Evolutionary conservation across 2,888 invertebrate species (phyloP), one percentile per base, ranked within the genome.

Genomic region (Drepana falcataria): DNA sequence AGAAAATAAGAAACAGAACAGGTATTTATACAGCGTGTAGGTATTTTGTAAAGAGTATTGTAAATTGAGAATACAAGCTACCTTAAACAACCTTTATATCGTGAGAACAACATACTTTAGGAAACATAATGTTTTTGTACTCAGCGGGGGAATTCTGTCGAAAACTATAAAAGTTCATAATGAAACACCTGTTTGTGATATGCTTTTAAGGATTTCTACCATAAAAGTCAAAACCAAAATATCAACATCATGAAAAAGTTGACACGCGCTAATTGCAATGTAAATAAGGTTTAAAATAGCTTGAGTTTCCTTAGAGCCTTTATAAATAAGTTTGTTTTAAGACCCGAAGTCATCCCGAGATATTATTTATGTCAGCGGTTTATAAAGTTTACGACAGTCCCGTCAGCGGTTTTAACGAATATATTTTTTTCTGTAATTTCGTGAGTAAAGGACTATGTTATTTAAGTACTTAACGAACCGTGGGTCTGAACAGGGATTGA

Each of bases 351-450:
- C 74, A 71, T 71, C 71, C 72, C 79, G 81, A 77, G 71, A 83
- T 83, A 85, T 86, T 82, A 87, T 88, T 87, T 86, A 86, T 86
- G 86, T 85, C 84, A 81, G 73, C 82, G 79, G 73, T 72, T 77
- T 77, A 73, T 77, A 69, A 73, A 76, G 61, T 81, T 81, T 79
- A 53, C 49, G 49, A 47, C 54, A 52, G 52, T 56, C 51, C 53
- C 52, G 48, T 67, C 64, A 66, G 70, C 64, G 70, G 69, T 68
- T 81, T 81, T 83, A 83, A 81, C 77, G 77, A 81, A 72, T 58
- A 64, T 76, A 44, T 40, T 83, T 86, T 84, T 79, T 75, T 71
- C 76, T 82, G 66, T 81, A 75, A 79, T 77, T 74, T 77, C 71
- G 76, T 77, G 75, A 73, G 74, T 78, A 79, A 76, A 72, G 75